Evolutionary conservation across 2,888 invertebrate species (phyloP), one percentile per base, ranked within the genome.

Genomic region (Lamproptera curius): DNA sequence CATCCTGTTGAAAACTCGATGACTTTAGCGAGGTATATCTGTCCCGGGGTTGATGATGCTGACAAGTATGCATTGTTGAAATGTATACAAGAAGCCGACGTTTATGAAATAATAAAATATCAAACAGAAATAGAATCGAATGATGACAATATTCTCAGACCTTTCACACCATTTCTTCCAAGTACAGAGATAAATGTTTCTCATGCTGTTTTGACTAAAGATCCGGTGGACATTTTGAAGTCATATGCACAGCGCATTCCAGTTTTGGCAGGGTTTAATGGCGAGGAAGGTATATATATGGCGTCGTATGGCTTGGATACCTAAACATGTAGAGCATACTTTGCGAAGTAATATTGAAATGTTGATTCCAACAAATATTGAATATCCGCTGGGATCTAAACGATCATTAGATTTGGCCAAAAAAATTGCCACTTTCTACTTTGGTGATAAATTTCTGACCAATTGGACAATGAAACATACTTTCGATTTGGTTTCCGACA

Each of bases 221-320:
- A 70, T 16, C 83, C 83, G 0, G 60, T 60, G 23, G 36, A 42
- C 36, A 20, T 11, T n/a, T 37, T 47, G 15, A 54, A 58, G 41
- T 54, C 55, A 8, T 72, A 75, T 6, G 56, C 68, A 31, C 64
- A 68, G 35, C 62, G 73, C 44, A 58, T 76, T 1, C 82, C 80
- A 1, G 64, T 79, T 55, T 57, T 85, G 37, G 60, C 67, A 10
- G 80, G 82, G n/a, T 61, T 78, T 9, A 79, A 74, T 35, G 60
- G 70, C 13, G 63, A 76, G 45, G 84, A 83, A 61, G 76, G 77
- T 3, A 46, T 62, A 14, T 55, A 54, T 15, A 42, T 41, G 41
- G 15, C 39, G 1, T 36, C 16, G 2, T n/a, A 8, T 15, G 31
- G 20, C 31, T 34, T 47, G 6, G 13, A 35, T 10, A 1, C 41